phyloP scores from a whole-genome alignment of 53 echinoderm and acorn worm species.

The Henricia sp. region DNA sequence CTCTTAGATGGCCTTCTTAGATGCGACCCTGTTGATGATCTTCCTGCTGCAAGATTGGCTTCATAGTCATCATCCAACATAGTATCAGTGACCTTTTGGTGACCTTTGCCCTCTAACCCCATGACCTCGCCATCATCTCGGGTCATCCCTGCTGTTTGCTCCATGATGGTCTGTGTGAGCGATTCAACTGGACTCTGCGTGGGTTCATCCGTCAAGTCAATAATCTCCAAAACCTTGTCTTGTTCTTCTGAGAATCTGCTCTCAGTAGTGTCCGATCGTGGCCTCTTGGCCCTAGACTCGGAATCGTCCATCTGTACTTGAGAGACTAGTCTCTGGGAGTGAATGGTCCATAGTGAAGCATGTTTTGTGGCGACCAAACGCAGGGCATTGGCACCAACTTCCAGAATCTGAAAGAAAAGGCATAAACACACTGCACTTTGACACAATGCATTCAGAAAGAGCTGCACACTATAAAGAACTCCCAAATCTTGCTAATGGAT shows the following conservation, averaged over 20 bases:
- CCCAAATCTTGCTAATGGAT: too few species aligned
- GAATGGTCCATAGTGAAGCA: constrained; percentile 70
- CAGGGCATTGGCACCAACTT: constrained; percentile 67
- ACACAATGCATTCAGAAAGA: neutral
- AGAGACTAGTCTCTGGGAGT: constrained; percentile 48
- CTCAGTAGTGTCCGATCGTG: neutral
- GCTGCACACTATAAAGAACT: too few species aligned
- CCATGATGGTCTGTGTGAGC: too few species aligned
- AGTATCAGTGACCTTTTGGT: constrained; percentile 6
- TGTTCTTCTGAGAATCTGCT: neutral
- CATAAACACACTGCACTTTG: neutral
- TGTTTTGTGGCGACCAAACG: constrained; percentile 57
- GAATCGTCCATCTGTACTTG: neutral
- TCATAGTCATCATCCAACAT: neutral
- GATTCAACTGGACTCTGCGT: neutral
- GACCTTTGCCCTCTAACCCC: constrained; percentile 36
- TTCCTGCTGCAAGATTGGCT: neutral
- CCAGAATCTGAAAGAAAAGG: constrained; percentile 51
- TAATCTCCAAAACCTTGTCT: neutral
- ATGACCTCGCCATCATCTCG: neutral
- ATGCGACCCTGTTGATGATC: neutral
- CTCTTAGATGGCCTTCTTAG: constrained; percentile 31
- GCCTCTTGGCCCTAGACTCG: constrained; percentile 15
- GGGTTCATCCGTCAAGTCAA: constrained; percentile 17
- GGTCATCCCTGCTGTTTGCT: neutral